Percentiles rank a stretch among this genome's conserved stretches.
Conservation (phyloP, 2,888 invertebrate species). For the Rosalia funebris region DNA sequence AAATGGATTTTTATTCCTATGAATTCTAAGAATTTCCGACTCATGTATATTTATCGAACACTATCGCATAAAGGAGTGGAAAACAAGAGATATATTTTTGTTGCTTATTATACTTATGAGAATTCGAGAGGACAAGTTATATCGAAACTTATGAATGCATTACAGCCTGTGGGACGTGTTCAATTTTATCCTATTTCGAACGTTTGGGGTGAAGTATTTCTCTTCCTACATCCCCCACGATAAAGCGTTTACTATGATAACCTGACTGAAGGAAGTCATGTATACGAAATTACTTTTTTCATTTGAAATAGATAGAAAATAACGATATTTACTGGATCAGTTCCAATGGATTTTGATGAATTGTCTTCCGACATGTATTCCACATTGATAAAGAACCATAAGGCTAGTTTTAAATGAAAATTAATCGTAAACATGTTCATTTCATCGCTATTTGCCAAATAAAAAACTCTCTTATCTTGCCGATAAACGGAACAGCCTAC, state of each 20-base stretch:
- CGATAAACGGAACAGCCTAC: no score
- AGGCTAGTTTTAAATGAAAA: no score
- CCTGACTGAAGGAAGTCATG: neutral
- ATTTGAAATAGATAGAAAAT: no score
- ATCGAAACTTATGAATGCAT: constrained; percentile 58
- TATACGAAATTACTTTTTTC: neutral
- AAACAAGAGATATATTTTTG: constrained; percentile 17
- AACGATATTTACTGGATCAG: no score
- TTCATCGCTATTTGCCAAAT: no score
- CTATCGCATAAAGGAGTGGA: constrained; percentile 18
- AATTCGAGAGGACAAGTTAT: constrained; percentile 50
- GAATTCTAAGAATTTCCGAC: constrained; percentile 1
- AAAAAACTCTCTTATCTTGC: no score
- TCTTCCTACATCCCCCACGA: neutral
- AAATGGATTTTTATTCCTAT: neutral
- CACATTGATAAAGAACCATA: no score
- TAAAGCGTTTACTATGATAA: neutral
- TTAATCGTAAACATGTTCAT: no score
- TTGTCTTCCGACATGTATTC: no score
- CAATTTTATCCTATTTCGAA: constrained; percentile 54
- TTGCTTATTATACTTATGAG: constrained; percentile 41
- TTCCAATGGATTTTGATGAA: no score
- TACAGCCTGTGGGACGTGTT: constrained; percentile 51
- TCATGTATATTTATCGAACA: constrained; percentile 33
- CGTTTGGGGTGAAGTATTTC: neutral